Percentiles rank a stretch among this genome's conserved stretches.
These are phyloP conservation scores for Bombus superbus DNA, from an alignment of 1,140 invertebrate species.

Conservation along the genomic window DNA sequence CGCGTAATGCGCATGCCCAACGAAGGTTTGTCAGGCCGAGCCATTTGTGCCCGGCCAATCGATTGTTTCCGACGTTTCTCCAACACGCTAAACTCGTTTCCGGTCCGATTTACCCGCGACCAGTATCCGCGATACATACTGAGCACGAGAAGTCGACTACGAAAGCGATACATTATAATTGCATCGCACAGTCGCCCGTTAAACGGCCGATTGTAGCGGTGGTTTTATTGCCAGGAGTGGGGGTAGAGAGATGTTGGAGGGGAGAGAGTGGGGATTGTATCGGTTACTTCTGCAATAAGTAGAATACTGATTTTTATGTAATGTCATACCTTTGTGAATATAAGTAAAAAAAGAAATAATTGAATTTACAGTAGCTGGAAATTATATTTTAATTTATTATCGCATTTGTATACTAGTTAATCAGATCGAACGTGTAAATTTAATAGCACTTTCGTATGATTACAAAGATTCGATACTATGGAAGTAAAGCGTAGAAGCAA, in stretches of 20 bases:
- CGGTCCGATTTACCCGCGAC: constrained; percentile 57
- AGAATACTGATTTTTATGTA: no score
- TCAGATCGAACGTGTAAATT: no score
- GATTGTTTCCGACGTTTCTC: constrained; percentile 65
- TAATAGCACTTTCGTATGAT: no score
- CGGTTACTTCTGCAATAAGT: constrained; percentile 18
- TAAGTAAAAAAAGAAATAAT: no score
- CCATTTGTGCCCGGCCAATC: constrained; percentile 59
- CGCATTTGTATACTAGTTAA: no score
- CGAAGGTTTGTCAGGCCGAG: constrained; percentile 39
- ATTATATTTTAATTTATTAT: no score
- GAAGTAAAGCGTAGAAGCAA: no score
- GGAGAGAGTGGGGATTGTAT: neutral
- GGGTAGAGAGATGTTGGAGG: no score
- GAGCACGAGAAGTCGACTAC: constrained; percentile 33
- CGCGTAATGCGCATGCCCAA: constrained; percentile 49
- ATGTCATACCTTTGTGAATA: no score
- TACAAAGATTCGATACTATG: no score
- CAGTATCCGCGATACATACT: constrained; percentile 31
- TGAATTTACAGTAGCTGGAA: no score
- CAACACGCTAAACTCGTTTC: constrained; percentile 61
- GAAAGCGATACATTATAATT: constrained; percentile 45
- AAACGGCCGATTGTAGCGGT: neutral
- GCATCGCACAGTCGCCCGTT: constrained; percentile 5
- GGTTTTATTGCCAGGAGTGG: neutral